Conservation (phyloP, 1,140 invertebrate genomes). For the Adoxophyes honmai region DNA sequence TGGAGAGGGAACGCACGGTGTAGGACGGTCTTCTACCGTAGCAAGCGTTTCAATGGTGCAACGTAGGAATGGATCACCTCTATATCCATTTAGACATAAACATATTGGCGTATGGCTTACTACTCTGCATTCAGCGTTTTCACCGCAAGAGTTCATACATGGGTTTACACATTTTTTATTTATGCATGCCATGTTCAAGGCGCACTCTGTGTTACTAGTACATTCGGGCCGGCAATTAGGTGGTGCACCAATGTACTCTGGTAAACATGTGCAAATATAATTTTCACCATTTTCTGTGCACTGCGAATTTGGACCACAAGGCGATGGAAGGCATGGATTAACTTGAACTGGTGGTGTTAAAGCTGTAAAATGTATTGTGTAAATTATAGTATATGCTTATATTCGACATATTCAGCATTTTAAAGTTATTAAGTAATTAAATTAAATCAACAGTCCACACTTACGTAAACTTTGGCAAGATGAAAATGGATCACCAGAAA, state of each 20-base stretch:
- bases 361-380: slow-evolving; percentile 34
- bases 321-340: slow-evolving; percentile 80
- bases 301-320: slow-evolving; percentile 82
- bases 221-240: slow-evolving; percentile 84
- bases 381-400: too few relatives aligned
- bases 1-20: slow-evolving; percentile 84
- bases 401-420: too few relatives aligned
- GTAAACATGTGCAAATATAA: slow-evolving; percentile 81
- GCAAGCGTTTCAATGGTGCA: slow-evolving; percentile 74
- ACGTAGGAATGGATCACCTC: slow-evolving; percentile 81
- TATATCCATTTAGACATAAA: slow-evolving; percentile 79
- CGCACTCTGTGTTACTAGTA: slow-evolving; percentile 82
- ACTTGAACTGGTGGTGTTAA: slow-evolving; percentile 48
- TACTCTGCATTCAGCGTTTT: slow-evolving; percentile 79
- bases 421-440: too few relatives aligned
- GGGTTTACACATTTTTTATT: slow-evolving; percentile 83
- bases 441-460: slow-evolving; percentile 24
- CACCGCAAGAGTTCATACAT: slow-evolving; percentile 84
- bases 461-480: slow-evolving; percentile 78
- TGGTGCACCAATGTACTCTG: slow-evolving; percentile 78
- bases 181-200: slow-evolving; percentile 80
- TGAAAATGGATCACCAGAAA: slow-evolving; percentile 82
- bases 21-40: slow-evolving; percentile 67
- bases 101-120: slow-evolving; percentile 82
- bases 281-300: slow-evolving; percentile 78